Conservation (phyloP, 2,797 vertebrate species). For the Hippocampus kuda region DNA sequence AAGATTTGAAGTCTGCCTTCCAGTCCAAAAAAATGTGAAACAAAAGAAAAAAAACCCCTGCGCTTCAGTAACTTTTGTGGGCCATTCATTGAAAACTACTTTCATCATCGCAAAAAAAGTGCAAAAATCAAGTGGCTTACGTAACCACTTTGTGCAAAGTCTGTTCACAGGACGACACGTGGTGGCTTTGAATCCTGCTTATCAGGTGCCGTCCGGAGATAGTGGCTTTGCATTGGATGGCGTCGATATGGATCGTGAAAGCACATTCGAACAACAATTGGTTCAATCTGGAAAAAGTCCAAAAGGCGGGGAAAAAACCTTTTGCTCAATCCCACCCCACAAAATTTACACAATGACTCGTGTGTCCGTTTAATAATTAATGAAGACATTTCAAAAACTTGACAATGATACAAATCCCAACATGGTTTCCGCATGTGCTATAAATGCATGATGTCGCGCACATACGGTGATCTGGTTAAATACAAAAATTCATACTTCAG, state of each 20-base stretch:
- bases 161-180: background rate
- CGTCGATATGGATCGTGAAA: background rate
- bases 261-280: background rate
- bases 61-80: no score
- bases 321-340: background rate
- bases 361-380: slow-evolving; percentile 55
- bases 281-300: background rate
- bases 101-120: background rate
- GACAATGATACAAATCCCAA: slow-evolving; percentile 1
- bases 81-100: background rate
- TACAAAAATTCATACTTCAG: background rate
- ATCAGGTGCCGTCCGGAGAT: background rate
- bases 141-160: background rate
- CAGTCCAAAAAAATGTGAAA: no score
- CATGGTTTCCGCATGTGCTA: background rate
- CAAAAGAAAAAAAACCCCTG: no score
- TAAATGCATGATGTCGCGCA: background rate
- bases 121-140: background rate
- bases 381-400: slow-evolving; percentile 31
- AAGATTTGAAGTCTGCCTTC: no score
- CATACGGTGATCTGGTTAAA: background rate
- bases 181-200: background rate
- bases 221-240: background rate
- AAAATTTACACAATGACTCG: slow-evolving; percentile 20
- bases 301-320: background rate